Evolutionary conservation across 64 coral and sea anemone species (phyloP).

Genomic region (Stichodactyla helianthus): DNA sequence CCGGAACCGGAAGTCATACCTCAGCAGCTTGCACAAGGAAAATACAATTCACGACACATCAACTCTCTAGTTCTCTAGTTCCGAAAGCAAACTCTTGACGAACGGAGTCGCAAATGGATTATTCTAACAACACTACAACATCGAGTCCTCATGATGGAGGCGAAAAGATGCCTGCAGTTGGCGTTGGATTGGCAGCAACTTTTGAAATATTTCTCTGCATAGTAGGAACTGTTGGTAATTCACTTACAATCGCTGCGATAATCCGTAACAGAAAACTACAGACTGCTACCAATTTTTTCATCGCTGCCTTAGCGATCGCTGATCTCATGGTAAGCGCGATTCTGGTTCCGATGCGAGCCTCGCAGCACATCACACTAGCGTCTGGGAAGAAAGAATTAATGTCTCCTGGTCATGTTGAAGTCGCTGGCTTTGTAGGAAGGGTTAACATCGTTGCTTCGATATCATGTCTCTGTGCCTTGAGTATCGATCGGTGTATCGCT

Average conservation of each 20-base stretch:
- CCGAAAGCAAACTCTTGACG: not conserved
- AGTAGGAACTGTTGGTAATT: slow-evolving; percentile 57
- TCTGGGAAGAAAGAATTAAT: not conserved
- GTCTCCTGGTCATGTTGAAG: slow-evolving; percentile 24
- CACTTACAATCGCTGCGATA: slow-evolving; percentile 58
- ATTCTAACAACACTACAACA: slow-evolving; percentile 4
- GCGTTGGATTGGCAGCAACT: slow-evolving; percentile 53
- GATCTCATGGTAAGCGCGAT: slow-evolving; percentile 61
- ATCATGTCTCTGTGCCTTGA: slow-evolving; percentile 70
- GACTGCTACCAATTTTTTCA: slow-evolving; percentile 64
- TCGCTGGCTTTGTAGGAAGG: slow-evolving; percentile 81
- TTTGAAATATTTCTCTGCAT: slow-evolving; percentile 60
- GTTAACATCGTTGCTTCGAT: slow-evolving; percentile 89
- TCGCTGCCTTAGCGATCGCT: slow-evolving; percentile 66
- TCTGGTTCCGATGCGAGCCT: slow-evolving; percentile 81
- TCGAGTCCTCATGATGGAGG: not conserved
- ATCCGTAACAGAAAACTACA: slow-evolving; percentile 58
- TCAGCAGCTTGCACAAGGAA: not conserved
- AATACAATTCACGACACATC: not conserved
- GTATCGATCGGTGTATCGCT: slow-evolving; percentile 75
- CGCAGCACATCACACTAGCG: slow-evolving; percentile 62
- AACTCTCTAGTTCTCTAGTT: not conserved
- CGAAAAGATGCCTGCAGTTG: slow-evolving; percentile 19
- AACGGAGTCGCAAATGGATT: not conserved
- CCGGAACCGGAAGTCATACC: not conserved